Evolutionary conservation across 2,797 vertebrate species (phyloP), one percentile per base, ranked within the genome.

Genomic region (Acanthurus lineatus): DNA sequence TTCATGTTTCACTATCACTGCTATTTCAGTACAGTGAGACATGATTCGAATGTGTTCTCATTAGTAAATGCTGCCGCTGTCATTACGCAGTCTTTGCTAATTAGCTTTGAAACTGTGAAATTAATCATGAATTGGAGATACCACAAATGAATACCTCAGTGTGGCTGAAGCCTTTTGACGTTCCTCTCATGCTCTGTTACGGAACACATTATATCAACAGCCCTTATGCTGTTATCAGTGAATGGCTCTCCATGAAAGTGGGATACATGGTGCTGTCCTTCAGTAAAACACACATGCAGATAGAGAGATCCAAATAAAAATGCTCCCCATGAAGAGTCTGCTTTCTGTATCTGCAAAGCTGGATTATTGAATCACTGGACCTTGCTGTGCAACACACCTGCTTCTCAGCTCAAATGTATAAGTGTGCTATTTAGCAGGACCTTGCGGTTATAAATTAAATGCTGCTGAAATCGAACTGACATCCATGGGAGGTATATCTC

Each of bases 51-150:
- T 38, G 40, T 54, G 35, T 47, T 60, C 47, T 42, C 54, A 71
- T 72, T 73, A 57, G 53, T 17, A 4, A 17, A 73, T 45, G 56
- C 54, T 62, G 63, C 52, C 5, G 4, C 17, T 19, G 7, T 72
- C 73, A 47, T 84, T 53, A 69, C 42, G 28, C 20, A 61, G n/a
- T 17, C 35, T 35, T 20, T 1, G 19, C 76, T 76, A 85, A 87
- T 85, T 83, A 71, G 42, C 73, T 73, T 66, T 48, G 68, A 74
- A 84, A 58, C 48, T 73, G 77, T 86, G 70, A 86, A 77, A 82
- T 81, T 42, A 75, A 77, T 87, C 56, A 77, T 25, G 4, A 68
- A 38, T 62, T 86, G 60, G 75, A 77, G 75, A 75, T 56, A 20
- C 32, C 42, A 61, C 48, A 56, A 74, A 83, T 82, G 28, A 72